Percentiles rank a stretch among this genome's conserved stretches.
These are phyloP conservation scores for Hyaena hyaena DNA, from an alignment of 2,113 vertebrate species.

Conservation along the genomic window DNA sequence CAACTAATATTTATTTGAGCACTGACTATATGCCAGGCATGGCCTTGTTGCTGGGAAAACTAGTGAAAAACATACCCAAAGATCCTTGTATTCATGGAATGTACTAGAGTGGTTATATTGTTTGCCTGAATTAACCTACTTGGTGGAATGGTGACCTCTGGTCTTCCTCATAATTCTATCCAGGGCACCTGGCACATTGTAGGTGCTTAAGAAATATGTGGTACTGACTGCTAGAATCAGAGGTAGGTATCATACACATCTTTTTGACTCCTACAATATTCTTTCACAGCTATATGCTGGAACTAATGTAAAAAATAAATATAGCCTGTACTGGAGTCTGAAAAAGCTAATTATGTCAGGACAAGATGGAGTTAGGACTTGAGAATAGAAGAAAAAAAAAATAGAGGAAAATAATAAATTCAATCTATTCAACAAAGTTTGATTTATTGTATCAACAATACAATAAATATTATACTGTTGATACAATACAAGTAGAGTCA, in stretches of 20 bases:
- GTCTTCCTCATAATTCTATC: not conserved
- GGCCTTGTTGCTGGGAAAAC: not conserved
- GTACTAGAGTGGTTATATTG: not conserved
- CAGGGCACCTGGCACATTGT: not conserved
- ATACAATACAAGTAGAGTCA: not conserved
- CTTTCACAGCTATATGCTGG: not conserved
- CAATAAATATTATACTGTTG: too few relatives aligned
- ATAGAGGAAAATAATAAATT: not conserved
- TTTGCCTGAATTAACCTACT: not conserved
- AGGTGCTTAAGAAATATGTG: not conserved
- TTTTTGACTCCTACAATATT: conserved; percentile 19
- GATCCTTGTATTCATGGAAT: not conserved
- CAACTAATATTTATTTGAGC: not conserved
- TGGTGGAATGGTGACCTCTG: not conserved
- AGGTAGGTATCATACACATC: not conserved
- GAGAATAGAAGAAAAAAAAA: not conserved
- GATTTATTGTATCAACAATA: too few relatives aligned
- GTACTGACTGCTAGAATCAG: not conserved
- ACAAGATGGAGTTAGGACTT: not conserved
- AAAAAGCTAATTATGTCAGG: conserved; percentile 25
- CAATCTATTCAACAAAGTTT: not conserved
- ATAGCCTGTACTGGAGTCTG: not conserved
- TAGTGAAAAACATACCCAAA: not conserved
- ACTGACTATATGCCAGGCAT: not conserved
- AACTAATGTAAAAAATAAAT: conserved; percentile 23